Conservation (phyloP, 1,140 invertebrate genomes). For the Eupeodes corollae region DNA sequence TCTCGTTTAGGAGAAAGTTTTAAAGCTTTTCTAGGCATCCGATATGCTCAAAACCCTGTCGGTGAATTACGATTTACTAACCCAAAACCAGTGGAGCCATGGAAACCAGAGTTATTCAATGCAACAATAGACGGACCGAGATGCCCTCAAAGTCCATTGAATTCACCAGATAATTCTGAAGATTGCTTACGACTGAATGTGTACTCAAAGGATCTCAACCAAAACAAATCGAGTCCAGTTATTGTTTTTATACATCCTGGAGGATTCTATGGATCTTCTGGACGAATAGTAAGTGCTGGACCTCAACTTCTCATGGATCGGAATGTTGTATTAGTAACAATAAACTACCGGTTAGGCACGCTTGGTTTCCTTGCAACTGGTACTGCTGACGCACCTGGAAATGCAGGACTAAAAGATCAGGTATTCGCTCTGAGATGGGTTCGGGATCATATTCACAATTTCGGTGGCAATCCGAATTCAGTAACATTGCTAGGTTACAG, state of each 20-base stretch:
- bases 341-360: slow-evolving; percentile 51
- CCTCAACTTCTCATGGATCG: slow-evolving; percentile 46
- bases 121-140: slow-evolving; percentile 41
- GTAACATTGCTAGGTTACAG: slow-evolving; percentile 56
- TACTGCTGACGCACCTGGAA: slow-evolving; percentile 48
- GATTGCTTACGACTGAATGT: slow-evolving; percentile 56
- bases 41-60: slow-evolving; percentile 46
- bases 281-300: slow-evolving; percentile 34
- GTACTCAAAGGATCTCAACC: slow-evolving; percentile 39
- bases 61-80: slow-evolving; percentile 44
- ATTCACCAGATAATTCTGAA: slow-evolving; percentile 37
- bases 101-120: slow-evolving; percentile 36
- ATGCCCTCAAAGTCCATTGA: slow-evolving; percentile 26
- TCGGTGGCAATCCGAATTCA: slow-evolving; percentile 57
- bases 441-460: slow-evolving; percentile 49
- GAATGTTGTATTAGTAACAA: slow-evolving; percentile 49
- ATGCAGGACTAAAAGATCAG: slow-evolving; percentile 61
- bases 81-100: slow-evolving; percentile 39
- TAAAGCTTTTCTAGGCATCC: slow-evolving; percentile 47
- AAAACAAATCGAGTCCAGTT: slow-evolving; percentile 28
- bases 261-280: slow-evolving; percentile 38
- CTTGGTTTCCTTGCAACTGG: slow-evolving; percentile 50
- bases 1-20: slow-evolving; percentile 34
- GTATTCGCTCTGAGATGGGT: slow-evolving; percentile 56
- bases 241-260: slow-evolving; percentile 42